Base-by-base conservation (phyloP, 1,140 invertebrate species). In the Grapholita molesta region DNA sequence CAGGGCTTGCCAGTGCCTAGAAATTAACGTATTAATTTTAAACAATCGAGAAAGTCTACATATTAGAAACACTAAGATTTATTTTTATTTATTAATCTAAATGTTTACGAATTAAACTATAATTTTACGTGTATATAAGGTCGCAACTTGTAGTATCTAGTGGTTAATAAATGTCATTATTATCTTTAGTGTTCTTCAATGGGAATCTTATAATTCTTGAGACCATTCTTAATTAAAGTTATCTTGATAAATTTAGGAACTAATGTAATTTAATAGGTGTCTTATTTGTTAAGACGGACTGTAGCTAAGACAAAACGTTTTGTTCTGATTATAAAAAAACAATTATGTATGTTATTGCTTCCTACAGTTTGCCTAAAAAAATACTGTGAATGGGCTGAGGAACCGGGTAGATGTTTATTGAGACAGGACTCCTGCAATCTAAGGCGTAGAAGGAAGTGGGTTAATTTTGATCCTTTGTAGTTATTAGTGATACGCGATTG, bases 51-150 rank as follows among this genome's bases (percentile, higher is more conserved):
- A 57, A 57, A 24, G 53, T 23, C 53, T 61, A 61, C n/a, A 25
- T 61, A 61, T 61, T 61, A 61, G 55, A 8, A 28, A 61, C 55
- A 61, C 55, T 61, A 61, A 57, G 24, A 61, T 15, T 25, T 61
- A 61, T 28, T 25, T 61, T 61, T 32, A 28, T 61, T 61, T 61
- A 61, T 15, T 30, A 61, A 61, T 61, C 4, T 32, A 32, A 32
- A 61, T 15, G 6, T 61, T 21, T 21, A 48, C 8, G 18, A n/a
- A 48, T 7, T 48, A 2, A 12, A 48, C 21, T 8, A 48, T 48
- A 48, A 28, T 61, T 61, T 30, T 61, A 28, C 25, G 15, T 61
- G 55, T 61, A 61, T 7, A 61, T 61, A 61, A 32, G 9, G 15
- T 25, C 55, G 25, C 55, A 61, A 15, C 55, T 61, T 28, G 25